phyloP scores from a whole-genome alignment of 1,140 invertebrate species.

The Apis laboriosa region DNA sequence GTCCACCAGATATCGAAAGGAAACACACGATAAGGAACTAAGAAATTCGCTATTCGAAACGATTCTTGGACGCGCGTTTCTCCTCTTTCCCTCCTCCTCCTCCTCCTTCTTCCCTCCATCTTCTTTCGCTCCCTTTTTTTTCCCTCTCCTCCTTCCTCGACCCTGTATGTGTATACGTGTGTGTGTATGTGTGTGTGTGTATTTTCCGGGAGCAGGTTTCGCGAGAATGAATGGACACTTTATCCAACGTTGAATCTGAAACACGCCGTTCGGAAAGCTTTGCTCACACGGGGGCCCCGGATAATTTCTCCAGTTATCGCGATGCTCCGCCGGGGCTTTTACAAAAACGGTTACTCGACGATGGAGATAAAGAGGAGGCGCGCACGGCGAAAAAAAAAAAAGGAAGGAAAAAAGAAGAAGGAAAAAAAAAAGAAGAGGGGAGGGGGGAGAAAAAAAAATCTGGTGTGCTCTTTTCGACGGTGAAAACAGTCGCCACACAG shows the following conservation, averaged over 20 bases:
- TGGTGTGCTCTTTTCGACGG: conserved; percentile 48
- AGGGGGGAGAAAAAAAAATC: too few species aligned
- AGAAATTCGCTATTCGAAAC: conserved; percentile 41
- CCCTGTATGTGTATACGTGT: not conserved
- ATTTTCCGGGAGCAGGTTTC: conserved; percentile 56
- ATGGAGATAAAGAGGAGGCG: conserved; percentile 58
- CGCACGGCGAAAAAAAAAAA: conserved; percentile 34
- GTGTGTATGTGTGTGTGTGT: conserved; percentile 14
- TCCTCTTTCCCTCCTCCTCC: not conserved
- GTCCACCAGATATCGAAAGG: conserved; percentile 56
- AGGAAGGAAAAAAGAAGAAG: too few species aligned
- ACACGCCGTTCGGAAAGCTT: conserved; percentile 63
- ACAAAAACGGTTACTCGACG: conserved; percentile 65
- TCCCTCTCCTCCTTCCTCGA: not conserved
- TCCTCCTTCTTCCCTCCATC: not conserved
- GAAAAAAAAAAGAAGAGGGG: not conserved
- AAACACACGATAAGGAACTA: conserved; percentile 62
- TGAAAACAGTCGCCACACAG: conserved; percentile 43
- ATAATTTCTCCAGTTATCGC: conserved; percentile 68
- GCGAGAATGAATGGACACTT: conserved; percentile 69
- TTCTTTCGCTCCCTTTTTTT: not conserved
- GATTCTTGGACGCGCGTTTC: conserved; percentile 41
- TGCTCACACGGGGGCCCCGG: conserved; percentile 46
- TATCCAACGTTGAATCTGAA: conserved; percentile 68
- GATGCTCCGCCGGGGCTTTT: conserved; percentile 62